Evolutionary conservation across 2,888 invertebrate species (phyloP).

Genomic region (Fragum fragum): DNA sequence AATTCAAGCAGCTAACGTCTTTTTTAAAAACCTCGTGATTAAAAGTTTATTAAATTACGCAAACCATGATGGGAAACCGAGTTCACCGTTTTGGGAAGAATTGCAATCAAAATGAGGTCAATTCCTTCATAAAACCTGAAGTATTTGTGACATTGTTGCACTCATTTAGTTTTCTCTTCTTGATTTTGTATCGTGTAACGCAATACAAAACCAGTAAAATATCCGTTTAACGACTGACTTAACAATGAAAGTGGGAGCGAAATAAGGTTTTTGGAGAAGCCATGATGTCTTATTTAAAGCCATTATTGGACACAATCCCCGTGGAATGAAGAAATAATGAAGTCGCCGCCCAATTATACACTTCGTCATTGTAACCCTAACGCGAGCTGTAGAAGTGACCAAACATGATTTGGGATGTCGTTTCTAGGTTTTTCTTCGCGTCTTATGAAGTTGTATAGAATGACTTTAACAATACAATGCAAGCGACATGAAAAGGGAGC

Average conservation of each 20-base stretch:
- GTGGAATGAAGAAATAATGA: slow-evolving; percentile 64
- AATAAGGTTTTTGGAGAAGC: slow-evolving; percentile 6
- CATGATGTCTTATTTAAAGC: slow-evolving; percentile 30
- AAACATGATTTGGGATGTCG: slow-evolving; percentile 61
- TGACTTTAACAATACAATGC: not conserved
- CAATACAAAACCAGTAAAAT: slow-evolving; percentile 16
- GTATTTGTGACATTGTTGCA: not conserved
- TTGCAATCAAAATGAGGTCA: not conserved
- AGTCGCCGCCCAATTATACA: slow-evolving; percentile 64
- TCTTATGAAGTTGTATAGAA: slow-evolving; percentile 39
- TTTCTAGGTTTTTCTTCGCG: slow-evolving; percentile 62
- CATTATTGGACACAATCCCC: slow-evolving; percentile 31
- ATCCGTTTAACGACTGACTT: slow-evolving; percentile 6
- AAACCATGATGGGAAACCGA: slow-evolving; percentile 23
- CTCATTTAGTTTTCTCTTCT: not conserved
- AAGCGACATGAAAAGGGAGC: too few relatives aligned
- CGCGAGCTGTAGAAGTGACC: slow-evolving; percentile 52
- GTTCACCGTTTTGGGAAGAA: not conserved
- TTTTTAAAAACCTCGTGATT: slow-evolving; percentile 24
- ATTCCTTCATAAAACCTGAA: not conserved
- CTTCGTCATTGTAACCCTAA: slow-evolving; percentile 48
- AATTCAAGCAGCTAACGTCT: slow-evolving; percentile 21
- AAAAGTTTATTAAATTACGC: slow-evolving; percentile 32
- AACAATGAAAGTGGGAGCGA: slow-evolving; percentile 13
- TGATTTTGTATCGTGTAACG: not conserved